These are phyloP conservation scores for Lineus longissimus DNA, from an alignment of 1,140 invertebrate species.

Conservation along the genomic window DNA sequence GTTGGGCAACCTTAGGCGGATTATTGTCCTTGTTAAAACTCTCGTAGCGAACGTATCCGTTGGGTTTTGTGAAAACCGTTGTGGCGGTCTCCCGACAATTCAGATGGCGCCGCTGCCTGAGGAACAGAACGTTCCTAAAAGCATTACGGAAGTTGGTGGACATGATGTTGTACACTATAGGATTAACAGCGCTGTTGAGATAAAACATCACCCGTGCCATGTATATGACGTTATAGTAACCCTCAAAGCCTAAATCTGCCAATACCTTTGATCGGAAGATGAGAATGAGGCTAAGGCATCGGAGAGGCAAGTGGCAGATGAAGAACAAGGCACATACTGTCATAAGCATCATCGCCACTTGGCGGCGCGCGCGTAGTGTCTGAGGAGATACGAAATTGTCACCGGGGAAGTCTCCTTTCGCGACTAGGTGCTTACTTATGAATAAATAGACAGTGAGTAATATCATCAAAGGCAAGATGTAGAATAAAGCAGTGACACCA, in stretches of 20 bases:
- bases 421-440: not conserved
- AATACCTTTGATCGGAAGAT: constrained; percentile 21
- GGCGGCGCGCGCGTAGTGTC: constrained; percentile 20
- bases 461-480: not conserved
- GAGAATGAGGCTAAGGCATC: constrained; percentile 25
- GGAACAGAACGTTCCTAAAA: not conserved
- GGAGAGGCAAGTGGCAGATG: constrained; percentile 32
- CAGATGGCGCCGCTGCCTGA: no score
- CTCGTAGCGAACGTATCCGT: no score
- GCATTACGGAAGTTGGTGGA: constrained; percentile 33
- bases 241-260: constrained; percentile 16
- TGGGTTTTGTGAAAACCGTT: no score
- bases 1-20: no score
- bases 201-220: constrained; percentile 29
- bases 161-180: constrained; percentile 37
- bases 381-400: not conserved
- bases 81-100: no score
- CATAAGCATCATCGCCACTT: constrained; percentile 30
- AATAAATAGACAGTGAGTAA: not conserved
- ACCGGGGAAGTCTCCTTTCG: not conserved
- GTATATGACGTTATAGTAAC: constrained; percentile 26
- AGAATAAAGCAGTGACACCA: not conserved
- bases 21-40: no score
- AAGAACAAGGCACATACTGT: constrained; percentile 34
- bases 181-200: constrained; percentile 33